Base-by-base conservation (phyloP, 2,113 vertebrate genomes). In the Dolichotis patagonum region DNA sequence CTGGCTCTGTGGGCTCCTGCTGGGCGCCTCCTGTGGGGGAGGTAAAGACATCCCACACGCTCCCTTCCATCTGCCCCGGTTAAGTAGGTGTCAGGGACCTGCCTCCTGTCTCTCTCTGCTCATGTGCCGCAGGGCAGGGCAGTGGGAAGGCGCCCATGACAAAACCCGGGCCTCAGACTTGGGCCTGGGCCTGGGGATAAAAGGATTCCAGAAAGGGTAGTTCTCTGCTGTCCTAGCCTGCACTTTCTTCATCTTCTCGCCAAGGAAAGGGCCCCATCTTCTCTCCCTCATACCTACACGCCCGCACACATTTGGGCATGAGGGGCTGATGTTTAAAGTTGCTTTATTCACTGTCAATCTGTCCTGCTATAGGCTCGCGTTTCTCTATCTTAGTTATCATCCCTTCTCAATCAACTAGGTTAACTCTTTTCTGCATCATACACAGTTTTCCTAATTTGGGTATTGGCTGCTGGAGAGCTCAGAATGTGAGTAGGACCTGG, bases 11-110 rank as follows among this genome's bases (percentile, higher is more conserved):
- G 90, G 81, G 56, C 92, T 97, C 97, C 96, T 95, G 82, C 96
- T 97, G 96, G 92, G 94, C 80, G 54, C 56, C 97, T 97, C 97
- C 96, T 96, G 75, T 35, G 87, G 6, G 93, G 95, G 88, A 96
- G 93, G 86, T 96, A 65, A 98, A 97, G 96, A 75, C 97, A 98
- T 97, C 97, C 94, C 71, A 11, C n/a, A 46, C 56, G 88, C 49
- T 46, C 91, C 67, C 95, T 91, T 54, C 2, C 20, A 49, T 91
- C 94, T 98, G 87, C 97, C 90, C 97, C 1, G 5, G 93, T 86
- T 96, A 93, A 98, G 95, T 91, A 96, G 93, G 93, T 98, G 93
- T 96, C 94, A 88, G 77, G 84, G 43, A 58, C 93, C 90, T 96
- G 86, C 91, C 94, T 98, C 97, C 88, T 96, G 11, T 96, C 96